These are phyloP conservation scores for Thryonomys swinderianus DNA, from an alignment of 2,113 vertebrate species.

Conservation along the genomic window DNA sequence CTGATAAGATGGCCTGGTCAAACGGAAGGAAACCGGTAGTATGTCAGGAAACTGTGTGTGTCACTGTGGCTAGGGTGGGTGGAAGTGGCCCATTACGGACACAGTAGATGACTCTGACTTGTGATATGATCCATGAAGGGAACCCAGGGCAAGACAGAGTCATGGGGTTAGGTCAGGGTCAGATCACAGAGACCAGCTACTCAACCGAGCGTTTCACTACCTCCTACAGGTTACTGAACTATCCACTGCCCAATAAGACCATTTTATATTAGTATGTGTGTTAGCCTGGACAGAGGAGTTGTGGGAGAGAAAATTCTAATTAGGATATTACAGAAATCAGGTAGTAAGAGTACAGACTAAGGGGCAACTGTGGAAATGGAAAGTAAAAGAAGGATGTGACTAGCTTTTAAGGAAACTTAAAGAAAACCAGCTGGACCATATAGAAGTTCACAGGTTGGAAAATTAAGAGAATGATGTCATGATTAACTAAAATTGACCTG, in stretches of 20 bases:
- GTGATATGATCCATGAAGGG: background rate
- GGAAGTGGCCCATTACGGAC: background rate
- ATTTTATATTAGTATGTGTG: background rate
- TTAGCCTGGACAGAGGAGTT: background rate
- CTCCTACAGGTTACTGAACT: background rate
- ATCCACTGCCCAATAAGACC: background rate
- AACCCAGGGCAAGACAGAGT: background rate
- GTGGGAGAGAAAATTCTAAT: background rate
- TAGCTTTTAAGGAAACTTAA: background rate
- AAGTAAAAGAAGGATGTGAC: background rate
- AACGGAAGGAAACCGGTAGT: background rate
- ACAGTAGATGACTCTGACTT: background rate
- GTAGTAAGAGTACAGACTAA: background rate
- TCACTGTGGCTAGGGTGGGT: background rate
- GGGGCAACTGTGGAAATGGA: background rate
- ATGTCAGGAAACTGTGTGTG: background rate
- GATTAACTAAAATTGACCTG: background rate
- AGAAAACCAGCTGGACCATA: background rate
- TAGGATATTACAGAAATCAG: slow-evolving; percentile 1
- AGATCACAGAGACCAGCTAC: background rate
- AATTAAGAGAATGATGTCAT: background rate
- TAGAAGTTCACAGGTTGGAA: background rate
- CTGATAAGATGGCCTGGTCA: background rate
- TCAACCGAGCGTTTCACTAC: background rate
- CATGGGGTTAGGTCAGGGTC: background rate